These are phyloP conservation scores for Chloebia gouldiae DNA, from an alignment of 2,113 vertebrate genomes.

Conservation along the genomic window DNA sequence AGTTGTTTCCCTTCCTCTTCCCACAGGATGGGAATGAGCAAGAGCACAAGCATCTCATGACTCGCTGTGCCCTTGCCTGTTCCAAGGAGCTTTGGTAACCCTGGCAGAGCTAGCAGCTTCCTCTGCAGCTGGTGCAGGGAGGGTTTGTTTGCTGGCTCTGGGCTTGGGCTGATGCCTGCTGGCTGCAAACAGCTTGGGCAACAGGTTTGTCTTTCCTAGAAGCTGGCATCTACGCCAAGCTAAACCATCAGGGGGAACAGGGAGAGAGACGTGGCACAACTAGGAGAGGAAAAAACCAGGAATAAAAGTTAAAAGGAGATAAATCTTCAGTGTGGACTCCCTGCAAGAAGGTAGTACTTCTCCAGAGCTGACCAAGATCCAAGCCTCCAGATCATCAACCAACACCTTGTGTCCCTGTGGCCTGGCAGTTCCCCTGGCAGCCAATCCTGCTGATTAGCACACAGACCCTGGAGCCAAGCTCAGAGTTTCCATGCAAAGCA, in stretches of 20 bases:
- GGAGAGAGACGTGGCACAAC: neutral
- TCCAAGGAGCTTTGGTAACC: neutral
- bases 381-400: neutral
- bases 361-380: neutral
- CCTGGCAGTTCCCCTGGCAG: neutral
- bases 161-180: neutral
- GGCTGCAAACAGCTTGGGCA: neutral
- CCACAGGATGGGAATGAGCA: neutral
- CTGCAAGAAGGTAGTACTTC: neutral
- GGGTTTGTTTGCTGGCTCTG: neutral
- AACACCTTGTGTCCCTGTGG: neutral
- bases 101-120: neutral
- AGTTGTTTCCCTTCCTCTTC: neutral
- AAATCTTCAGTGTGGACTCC: neutral
- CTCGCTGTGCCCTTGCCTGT: neutral
- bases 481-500: neutral
- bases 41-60: neutral
- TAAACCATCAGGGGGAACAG: neutral
- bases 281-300: neutral
- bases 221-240: neutral
- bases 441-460: neutral
- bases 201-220: neutral
- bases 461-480: neutral
- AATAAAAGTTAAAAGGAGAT: neutral
- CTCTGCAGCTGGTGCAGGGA: fast-evolving